Evolutionary conservation across 2,113 vertebrate species (phyloP).

Genomic region (Promerops cafer): DNA sequence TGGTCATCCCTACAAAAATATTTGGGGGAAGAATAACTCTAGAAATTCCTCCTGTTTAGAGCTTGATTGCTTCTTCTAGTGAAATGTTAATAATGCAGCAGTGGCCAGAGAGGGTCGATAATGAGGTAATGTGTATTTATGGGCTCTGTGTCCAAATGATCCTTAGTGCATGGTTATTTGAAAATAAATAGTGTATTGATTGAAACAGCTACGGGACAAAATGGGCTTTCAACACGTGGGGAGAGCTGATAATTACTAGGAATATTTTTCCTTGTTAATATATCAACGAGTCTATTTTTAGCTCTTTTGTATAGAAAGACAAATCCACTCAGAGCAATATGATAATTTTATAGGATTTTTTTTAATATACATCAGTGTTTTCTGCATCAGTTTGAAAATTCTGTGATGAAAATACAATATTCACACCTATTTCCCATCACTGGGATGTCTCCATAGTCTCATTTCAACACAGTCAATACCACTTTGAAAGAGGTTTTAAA

Average conservation of each 20-base stretch:
- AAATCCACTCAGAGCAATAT: neutral
- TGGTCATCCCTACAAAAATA: neutral
- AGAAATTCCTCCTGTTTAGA: conserved; percentile 10
- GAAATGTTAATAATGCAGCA: conserved; percentile 44
- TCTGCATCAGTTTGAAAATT: neutral
- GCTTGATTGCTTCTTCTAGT: conserved; percentile 28
- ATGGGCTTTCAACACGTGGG: neutral
- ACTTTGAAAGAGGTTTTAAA: neutral
- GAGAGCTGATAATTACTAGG: conserved; percentile 24
- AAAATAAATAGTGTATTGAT: conserved; percentile 54
- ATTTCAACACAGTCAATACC: neutral
- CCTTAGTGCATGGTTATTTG: conserved; percentile 25
- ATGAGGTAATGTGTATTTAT: conserved; percentile 54
- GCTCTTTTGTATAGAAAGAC: neutral
- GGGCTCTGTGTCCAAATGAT: conserved; percentile 34
- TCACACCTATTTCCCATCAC: neutral
- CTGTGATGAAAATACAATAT: neutral
- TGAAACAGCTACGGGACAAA: neutral
- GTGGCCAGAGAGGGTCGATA: conserved; percentile 39
- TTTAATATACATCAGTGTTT: neutral
- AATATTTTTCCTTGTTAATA: neutral
- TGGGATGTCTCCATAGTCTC: neutral
- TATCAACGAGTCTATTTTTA: neutral
- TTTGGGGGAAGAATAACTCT: neutral
- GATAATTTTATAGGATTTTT: neutral